Percentiles rank a stretch among this genome's conserved stretches.
Conservation (phyloP, 2,113 vertebrate species). For the Prunella himalayana region DNA sequence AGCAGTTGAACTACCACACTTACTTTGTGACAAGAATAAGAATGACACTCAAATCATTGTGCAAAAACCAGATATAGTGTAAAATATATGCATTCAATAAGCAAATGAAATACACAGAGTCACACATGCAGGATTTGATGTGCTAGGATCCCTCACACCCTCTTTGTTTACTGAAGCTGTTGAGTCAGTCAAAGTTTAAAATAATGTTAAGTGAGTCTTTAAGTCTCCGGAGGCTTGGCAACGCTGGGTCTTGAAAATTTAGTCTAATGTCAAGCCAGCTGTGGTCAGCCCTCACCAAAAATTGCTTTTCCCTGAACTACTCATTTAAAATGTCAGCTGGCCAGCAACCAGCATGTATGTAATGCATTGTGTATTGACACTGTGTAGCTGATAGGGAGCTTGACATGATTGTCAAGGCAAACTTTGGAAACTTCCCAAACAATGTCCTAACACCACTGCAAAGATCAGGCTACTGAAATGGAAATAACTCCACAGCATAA, state of each 20-base stretch:
- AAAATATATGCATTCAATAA: neutral
- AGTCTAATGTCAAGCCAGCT: neutral
- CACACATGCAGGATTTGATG: neutral
- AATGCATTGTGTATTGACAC: neutral
- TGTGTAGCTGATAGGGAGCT: neutral
- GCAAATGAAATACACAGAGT: neutral
- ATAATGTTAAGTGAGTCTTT: neutral
- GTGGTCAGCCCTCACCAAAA: constrained; percentile 13
- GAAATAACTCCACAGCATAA: neutral
- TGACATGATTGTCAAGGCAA: neutral
- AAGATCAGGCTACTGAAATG: neutral
- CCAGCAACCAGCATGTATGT: neutral
- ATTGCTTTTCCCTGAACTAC: constrained; percentile 32
- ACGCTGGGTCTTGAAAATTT: neutral
- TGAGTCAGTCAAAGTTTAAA: constrained; percentile 11
- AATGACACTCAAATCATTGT: neutral
- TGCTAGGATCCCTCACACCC: neutral
- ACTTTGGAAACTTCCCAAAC: neutral
- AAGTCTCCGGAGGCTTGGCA: neutral
- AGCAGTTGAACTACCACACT: neutral
- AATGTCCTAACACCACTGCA: neutral
- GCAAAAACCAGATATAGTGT: neutral
- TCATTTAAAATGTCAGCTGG: neutral
- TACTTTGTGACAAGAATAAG: neutral
- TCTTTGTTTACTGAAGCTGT: neutral